Conservation (phyloP, 2,888 invertebrate species). For the Crepidodera aurea region DNA sequence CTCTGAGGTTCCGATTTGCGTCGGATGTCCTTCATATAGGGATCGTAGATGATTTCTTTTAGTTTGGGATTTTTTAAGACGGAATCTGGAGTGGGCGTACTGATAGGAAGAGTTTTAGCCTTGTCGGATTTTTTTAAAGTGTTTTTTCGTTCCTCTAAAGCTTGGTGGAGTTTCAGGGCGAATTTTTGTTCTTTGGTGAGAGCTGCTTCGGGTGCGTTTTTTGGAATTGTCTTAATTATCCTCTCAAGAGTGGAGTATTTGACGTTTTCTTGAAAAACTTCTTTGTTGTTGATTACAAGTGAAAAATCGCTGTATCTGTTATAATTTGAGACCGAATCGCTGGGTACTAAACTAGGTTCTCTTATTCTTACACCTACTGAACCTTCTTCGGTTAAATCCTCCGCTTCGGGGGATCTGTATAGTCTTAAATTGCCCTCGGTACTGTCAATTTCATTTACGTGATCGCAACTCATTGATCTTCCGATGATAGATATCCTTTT, state of each 20-base stretch:
- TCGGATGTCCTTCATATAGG: slow-evolving; percentile 30
- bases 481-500: slow-evolving; percentile 34
- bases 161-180: slow-evolving; percentile 49
- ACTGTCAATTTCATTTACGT: slow-evolving; percentile 41
- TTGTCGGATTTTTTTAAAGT: slow-evolving; percentile 46
- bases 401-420: slow-evolving; percentile 40
- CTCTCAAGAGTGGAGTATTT: slow-evolving; percentile 48
- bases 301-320: slow-evolving; percentile 39
- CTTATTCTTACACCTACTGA: slow-evolving; percentile 22
- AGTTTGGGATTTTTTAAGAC: slow-evolving; percentile 49
- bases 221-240: slow-evolving; percentile 49
- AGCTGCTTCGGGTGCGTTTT: slow-evolving; percentile 43
- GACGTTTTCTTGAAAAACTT: slow-evolving; percentile 15
- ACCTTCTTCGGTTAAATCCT: slow-evolving; percentile 39
- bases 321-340: slow-evolving; percentile 45
- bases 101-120: slow-evolving; percentile 46
- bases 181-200: slow-evolving; percentile 52
- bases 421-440: slow-evolving; percentile 19
- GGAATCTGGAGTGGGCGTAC: slow-evolving; percentile 50
- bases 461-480: slow-evolving; percentile 47
- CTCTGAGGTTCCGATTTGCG: slow-evolving; percentile 25
- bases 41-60: slow-evolving; percentile 42
- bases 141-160: slow-evolving; percentile 50
- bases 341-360: slow-evolving; percentile 36
- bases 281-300: slow-evolving; percentile 20